Base-by-base conservation (phyloP, 2,888 invertebrate genomes). In the Chrysina gloriosa region DNA sequence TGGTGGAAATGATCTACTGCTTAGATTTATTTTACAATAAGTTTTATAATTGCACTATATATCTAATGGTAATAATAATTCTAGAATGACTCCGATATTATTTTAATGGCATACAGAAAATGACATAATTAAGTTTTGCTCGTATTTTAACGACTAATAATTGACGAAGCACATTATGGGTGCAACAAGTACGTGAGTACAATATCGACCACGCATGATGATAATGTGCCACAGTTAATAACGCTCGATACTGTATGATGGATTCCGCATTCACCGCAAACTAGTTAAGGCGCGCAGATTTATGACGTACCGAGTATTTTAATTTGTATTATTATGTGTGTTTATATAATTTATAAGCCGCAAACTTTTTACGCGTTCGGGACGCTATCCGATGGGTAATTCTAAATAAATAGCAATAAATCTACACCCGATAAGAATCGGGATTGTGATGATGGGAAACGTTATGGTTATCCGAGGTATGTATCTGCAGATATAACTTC, bases 311-410 rank as follows among this genome's bases (percentile, higher is more conserved):
- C 3, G n/a, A 16, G 42, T n/a, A 61, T 45, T 61, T 61, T 61
- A 61, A 61, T 61, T 42, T 27, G 42, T 27, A 27, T 45, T 61
- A 61, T 61, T 61, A 61, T 45, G 58, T 61, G 42, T 61, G 58
- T 42, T 61, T 61, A 61, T 61, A 61, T 61, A 61, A 58, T 61
- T 39, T 42, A 61, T 61, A 61, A 19, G 52, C 16, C 16, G 50
- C 50, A 29, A 52, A 52, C 11, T 52, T 52, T 52, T 52, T 31
- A 52, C 50, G 11, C 29, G 9, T 58, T n/a, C 11, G 7, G 1
- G 1, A 23, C 58, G 58, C 42, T 58, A 58, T 42, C 21, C 39
- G 25, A 14, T 3, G 25, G 21, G 36, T 58, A 58, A 58, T 39
- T 58, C 39, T 58, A 58, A 58, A 58, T 58, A 58, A 39, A 25